A percentile compares a stretch with the other conserved stretches of the same genome.
Conservation (phyloP, 2,888 invertebrate genomes). For the Escarpia spicata region DNA sequence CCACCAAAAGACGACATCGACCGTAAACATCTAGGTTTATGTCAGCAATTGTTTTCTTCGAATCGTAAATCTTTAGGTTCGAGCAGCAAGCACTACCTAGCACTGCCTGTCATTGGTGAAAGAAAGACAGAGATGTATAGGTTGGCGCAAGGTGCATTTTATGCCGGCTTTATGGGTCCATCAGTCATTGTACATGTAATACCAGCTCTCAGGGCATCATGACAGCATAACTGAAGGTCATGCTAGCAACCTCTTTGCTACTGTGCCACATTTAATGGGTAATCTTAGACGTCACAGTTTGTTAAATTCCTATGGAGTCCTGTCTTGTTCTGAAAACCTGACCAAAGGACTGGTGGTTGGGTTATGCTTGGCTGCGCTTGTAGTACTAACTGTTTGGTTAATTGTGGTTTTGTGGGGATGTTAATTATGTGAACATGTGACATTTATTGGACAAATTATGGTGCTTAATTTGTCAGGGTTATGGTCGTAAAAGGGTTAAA, state of each 20-base stretch:
- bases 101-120: background rate
- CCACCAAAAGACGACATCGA: background rate
- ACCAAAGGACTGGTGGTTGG: background rate
- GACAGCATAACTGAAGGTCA: background rate
- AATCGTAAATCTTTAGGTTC: background rate
- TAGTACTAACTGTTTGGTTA: background rate
- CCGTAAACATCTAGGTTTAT: background rate
- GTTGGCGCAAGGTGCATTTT: background rate
- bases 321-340: background rate
- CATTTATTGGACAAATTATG: background rate
- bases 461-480: background rate
- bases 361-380: background rate
- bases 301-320: too few species aligned
- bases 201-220: background rate
- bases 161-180: background rate
- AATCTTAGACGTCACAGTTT: background rate
- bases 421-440: background rate
- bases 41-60: background rate
- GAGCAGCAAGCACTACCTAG: background rate
- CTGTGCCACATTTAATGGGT: background rate
- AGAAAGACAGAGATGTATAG: background rate
- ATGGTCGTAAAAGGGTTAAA: background rate
- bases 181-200: background rate
- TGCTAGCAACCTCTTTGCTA: background rate
- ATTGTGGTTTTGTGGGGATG: background rate